Percentiles rank a stretch among this genome's conserved stretches.
Evolutionary conservation across 2,888 invertebrate genomes (phyloP).

Genomic region (Temnothorax rugatulus): DNA sequence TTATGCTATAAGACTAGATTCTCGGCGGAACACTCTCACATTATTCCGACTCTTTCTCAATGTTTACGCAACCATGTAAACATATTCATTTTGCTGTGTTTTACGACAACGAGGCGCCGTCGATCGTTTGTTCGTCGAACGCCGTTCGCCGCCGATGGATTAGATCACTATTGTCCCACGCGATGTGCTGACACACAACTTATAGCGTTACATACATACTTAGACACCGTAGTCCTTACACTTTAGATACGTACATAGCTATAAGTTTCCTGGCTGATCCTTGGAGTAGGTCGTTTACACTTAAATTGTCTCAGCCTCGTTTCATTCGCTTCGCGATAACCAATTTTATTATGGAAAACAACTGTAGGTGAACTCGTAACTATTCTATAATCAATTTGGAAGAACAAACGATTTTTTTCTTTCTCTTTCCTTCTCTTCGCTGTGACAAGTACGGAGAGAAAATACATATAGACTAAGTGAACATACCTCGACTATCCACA

Average conservation of each 20-base stretch:
- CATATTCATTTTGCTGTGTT: not conserved
- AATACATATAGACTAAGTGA: conserved; percentile 22
- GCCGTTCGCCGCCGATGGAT: conserved; percentile 38
- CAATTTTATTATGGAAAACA: conserved; percentile 43
- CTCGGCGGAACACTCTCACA: conserved; percentile 71
- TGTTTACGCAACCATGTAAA: conserved; percentile 5
- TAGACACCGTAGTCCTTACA: conserved; percentile 72
- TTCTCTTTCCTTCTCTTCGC: conserved; percentile 31
- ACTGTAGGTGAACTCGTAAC: conserved; percentile 50
- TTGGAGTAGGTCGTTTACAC: conserved; percentile 57
- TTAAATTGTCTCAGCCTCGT: conserved; percentile 32
- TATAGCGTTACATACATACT: conserved; percentile 76
- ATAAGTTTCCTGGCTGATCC: conserved; percentile 60
- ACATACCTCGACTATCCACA: not conserved
- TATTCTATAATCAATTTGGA: conserved; percentile 58
- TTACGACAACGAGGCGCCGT: conserved; percentile 27
- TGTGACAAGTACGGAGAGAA: conserved; percentile 2
- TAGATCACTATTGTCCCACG: conserved; percentile 63
- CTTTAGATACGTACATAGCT: conserved; percentile 63
- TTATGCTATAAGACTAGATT: conserved; percentile 77
- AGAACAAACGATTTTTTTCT: conserved; percentile 57
- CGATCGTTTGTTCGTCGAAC: conserved; percentile 8
- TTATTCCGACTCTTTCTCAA: conserved; percentile 53
- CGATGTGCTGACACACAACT: conserved; percentile 76
- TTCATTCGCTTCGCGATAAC: conserved; percentile 13